phyloP scores from a whole-genome alignment of 2,888 invertebrate species.

The Drosophila prostipennis region DNA sequence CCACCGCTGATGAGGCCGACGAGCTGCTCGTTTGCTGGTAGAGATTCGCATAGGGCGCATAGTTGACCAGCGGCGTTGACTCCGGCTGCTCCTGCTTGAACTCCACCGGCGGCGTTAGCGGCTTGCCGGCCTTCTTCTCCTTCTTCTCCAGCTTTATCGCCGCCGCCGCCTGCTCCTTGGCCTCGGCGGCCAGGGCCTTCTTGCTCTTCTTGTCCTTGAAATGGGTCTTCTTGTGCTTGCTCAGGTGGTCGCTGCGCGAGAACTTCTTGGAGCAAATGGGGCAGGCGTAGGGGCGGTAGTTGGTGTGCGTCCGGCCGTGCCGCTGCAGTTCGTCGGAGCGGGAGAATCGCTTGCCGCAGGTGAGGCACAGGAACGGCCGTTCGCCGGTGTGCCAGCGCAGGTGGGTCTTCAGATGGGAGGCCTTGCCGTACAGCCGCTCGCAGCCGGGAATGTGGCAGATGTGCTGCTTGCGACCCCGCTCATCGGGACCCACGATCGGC shows the following conservation, averaged over 20 bases:
- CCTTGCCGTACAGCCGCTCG: slow-evolving; percentile 95
- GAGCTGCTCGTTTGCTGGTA: slow-evolving; percentile 62
- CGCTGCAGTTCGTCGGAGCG: slow-evolving; percentile 96
- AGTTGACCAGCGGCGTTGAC: slow-evolving; percentile 27
- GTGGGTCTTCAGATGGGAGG: slow-evolving; percentile 96
- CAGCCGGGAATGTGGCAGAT: slow-evolving; percentile 95
- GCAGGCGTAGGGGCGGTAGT: slow-evolving; percentile 95
- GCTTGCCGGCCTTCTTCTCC: slow-evolving; percentile 47
- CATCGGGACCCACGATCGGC: slow-evolving; percentile 90
- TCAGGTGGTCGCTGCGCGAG: slow-evolving; percentile 96
- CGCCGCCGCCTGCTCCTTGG: slow-evolving; percentile 69
- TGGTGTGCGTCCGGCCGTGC: slow-evolving; percentile 94
- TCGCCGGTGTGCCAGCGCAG: slow-evolving; percentile 97
- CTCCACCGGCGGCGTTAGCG: slow-evolving; percentile 48
- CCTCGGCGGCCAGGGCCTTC: slow-evolving; percentile 78
- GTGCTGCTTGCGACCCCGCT: slow-evolving; percentile 91
- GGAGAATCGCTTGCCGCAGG: slow-evolving; percentile 96
- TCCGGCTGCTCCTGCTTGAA: slow-evolving; percentile 79
- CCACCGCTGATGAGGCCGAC: not conserved
- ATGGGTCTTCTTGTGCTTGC: slow-evolving; percentile 96
- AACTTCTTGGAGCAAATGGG: slow-evolving; percentile 94
- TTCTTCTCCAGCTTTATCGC: slow-evolving; percentile 67
- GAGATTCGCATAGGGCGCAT: slow-evolving; percentile 71
- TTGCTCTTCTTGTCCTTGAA: slow-evolving; percentile 84
- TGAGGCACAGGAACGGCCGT: slow-evolving; percentile 94